Base-by-base conservation (phyloP, 64 coral and sea anemone species). In the Acropora yongei region DNA sequence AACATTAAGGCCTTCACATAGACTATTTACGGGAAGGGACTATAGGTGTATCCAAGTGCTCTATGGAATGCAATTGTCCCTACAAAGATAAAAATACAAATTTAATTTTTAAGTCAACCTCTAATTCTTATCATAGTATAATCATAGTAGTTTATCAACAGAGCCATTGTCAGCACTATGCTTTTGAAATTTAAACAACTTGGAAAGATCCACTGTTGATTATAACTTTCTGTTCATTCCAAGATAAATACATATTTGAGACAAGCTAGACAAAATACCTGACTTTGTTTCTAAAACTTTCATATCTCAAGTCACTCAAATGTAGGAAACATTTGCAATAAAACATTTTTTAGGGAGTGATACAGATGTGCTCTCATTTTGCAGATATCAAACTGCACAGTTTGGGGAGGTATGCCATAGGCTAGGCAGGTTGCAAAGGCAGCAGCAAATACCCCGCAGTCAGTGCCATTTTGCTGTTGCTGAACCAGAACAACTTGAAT, bases 361-460 rank as follows among this genome's bases (percentile, higher is more conserved):
- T 78, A 60, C 39, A 89, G 42, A 50, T 89, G 87, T 3, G 2
- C 18, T 78, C 87, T 89, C 73, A 78, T 63, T 79, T 89, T 89
- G 10, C 8, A 10, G 53, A 63, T 44, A 79, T 89, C 76, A 89
- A 89, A 89, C 30, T 89, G 88, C 40, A 89, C 53, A 7, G 75
- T 78, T 65, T 79, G 4, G 39, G 88, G 75, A 45, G 6, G 57
- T 63, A 89, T 89, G 40, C 75, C 87, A 77, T 78, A 78, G 0
- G 57, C 76, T 2, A 79, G 47, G 42, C 48, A 89, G 6, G 88
- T 89, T 19, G 88, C 74, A 88, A 89, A 89, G 39, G 88, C 51
- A 46, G 76, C 74, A 57, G 76, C 49, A 88, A 86, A 88, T 58
- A 88, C 72, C 39, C 86, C 86, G 12, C 86, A 88, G 86, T 88